These are phyloP conservation scores for Drosophila funebris DNA, from an alignment of 1,140 invertebrate genomes.

Conservation along the genomic window DNA sequence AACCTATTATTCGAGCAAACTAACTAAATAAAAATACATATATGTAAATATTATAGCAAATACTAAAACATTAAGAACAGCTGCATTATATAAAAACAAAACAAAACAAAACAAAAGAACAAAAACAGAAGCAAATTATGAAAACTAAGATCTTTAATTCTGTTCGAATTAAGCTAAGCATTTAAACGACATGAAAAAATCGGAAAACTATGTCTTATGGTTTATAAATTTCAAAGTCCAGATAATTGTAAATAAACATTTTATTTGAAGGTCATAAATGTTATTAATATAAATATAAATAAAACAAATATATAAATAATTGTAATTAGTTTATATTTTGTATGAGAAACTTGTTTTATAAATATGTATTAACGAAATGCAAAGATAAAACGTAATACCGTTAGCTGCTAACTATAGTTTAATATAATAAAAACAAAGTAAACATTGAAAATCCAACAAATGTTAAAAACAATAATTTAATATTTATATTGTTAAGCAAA, in stretches of 20 bases:
- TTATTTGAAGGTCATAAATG: constrained; percentile 35
- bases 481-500: constrained; percentile 66
- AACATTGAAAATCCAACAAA: constrained; percentile 38
- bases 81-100: neutral
- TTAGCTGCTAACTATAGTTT: constrained; percentile 63
- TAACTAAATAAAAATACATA: constrained; percentile 38
- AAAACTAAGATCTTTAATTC: constrained; percentile 31
- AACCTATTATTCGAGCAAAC: constrained; percentile 30
- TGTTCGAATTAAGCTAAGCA: constrained; percentile 46
- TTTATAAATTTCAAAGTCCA: constrained; percentile 21
- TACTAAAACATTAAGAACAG: constrained; percentile 28
- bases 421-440: constrained; percentile 25
- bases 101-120: neutral
- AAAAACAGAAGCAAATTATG: constrained; percentile 49
- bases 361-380: constrained; percentile 39
- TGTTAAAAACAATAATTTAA: constrained; percentile 55
- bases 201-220: constrained; percentile 24
- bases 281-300: constrained; percentile 35
- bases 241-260: constrained; percentile 46
- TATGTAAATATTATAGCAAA: constrained; percentile 66
- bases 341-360: constrained; percentile 72
- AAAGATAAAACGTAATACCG: constrained; percentile 42
- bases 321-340: constrained; percentile 79
- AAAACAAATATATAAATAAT: constrained; percentile 50
- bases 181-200: constrained; percentile 44